Evolutionary conservation across 2,113 vertebrate genomes (phyloP).

Genomic region (Phalacrocorax aristotelis): DNA sequence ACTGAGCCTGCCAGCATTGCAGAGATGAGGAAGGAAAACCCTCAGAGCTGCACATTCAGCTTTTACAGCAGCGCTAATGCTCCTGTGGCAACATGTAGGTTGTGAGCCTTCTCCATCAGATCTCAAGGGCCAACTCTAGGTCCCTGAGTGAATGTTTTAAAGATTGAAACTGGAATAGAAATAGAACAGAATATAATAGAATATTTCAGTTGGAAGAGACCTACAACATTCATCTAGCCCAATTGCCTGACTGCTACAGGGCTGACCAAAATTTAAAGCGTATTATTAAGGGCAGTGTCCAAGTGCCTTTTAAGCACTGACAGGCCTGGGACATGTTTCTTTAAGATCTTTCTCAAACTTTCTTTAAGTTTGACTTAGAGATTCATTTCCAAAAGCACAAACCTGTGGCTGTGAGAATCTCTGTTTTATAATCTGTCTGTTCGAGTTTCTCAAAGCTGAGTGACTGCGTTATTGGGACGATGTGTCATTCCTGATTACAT

Average conservation of each 20-base stretch:
- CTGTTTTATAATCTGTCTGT: conserved; percentile 39
- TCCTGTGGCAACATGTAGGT: rapidly evolving
- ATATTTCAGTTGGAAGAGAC: background rate
- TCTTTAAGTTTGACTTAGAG: background rate
- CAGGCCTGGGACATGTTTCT: background rate
- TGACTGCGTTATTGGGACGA: conserved; percentile 50
- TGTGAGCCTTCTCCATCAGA: background rate
- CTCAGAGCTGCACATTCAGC: background rate
- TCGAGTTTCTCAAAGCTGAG: conserved; percentile 3
- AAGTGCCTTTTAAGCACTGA: background rate
- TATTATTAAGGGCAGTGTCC: background rate
- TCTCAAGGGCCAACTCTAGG: rapidly evolving
- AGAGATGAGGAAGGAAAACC: background rate
- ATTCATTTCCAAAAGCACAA: background rate
- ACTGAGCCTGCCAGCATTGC: background rate
- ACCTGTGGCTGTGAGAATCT: conserved; percentile 25
- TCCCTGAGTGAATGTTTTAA: background rate
- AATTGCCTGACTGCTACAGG: background rate
- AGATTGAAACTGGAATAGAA: background rate
- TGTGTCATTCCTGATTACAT: conserved; percentile 55
- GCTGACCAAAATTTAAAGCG: background rate
- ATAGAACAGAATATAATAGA: background rate
- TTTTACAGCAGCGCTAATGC: background rate
- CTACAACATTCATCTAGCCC: background rate
- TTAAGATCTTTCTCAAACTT: background rate